Base-by-base conservation (phyloP, 2,888 invertebrate genomes). In the Tipula helvola region DNA sequence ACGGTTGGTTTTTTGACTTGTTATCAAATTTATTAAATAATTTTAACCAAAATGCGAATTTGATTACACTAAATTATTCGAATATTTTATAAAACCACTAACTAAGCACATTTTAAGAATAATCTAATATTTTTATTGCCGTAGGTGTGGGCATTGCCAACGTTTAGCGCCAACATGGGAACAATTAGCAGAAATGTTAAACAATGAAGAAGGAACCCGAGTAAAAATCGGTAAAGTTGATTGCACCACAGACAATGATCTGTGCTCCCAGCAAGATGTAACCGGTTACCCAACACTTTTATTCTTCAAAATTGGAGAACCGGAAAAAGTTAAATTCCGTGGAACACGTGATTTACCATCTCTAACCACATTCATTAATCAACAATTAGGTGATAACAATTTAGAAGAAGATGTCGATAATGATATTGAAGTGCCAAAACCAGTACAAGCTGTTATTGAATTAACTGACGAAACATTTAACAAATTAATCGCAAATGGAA, bases 111-210 rank as follows among this genome's bases (percentile, higher is more conserved):
- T 84, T 2, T 28, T 28, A 28, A 28, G 28, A 28, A 28, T 28
- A 28, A 28, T 28, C 28, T 39, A 39, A 39, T 39, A 12, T 10
- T 39, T 52, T 52, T 16, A 8, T 16, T 84, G 39, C 4, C 2
- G 86, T 87, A 97, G 97, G 97, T 97, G 97, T 90, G 95, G 95
- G 0, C 96, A 97, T 90, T 97, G 97, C 90, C 95, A 96, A 90
- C 94, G 94, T 89, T 91, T 98, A 88, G 96, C 96, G 3, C 96
- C 97, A 5, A 93, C 94, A 0, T 98, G 97, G 97, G 95, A 97
- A 83, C 94, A 96, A 88, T 91, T 98, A 84, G 97, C 96, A 0
- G 93, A 94, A 87, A 93, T 95, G 71, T 94, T 95, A 89, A 93
- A 95, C 86, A 89, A 90, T 84, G 95, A 95, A 88, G 93, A 94